phyloP scores from a whole-genome alignment of 2,888 invertebrate species.

The Aleiodes leptofemur region DNA sequence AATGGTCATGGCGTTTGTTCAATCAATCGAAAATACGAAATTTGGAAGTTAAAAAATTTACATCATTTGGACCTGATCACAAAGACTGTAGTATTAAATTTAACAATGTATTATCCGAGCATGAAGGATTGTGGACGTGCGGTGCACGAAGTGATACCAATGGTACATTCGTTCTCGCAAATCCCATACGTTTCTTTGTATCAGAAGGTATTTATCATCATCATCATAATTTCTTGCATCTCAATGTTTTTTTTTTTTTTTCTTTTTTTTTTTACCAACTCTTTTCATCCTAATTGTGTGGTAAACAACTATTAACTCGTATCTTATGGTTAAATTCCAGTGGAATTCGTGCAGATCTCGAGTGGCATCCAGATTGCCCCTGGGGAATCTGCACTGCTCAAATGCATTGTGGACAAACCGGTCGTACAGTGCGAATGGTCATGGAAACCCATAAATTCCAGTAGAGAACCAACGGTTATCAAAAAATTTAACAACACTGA shows the following conservation, averaged over 20 bases:
- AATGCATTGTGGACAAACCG: conserved; percentile 71
- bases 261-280: not conserved
- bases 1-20: conserved; percentile 72
- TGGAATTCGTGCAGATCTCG: conserved; percentile 73
- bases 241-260: not conserved
- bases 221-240: not conserved
- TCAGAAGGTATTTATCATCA: conserved; percentile 65
- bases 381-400: conserved; percentile 70
- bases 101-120: conserved; percentile 68
- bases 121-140: conserved; percentile 73
- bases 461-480: conserved; percentile 65
- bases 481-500: conserved; percentile 71
- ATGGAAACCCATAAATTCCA: conserved; percentile 70
- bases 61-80: conserved; percentile 68
- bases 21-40: conserved; percentile 72
- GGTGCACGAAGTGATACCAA: conserved; percentile 65
- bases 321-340: conserved; percentile 58
- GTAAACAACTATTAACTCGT: conserved; percentile 30
- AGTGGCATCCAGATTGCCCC: conserved; percentile 71
- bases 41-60: conserved; percentile 68
- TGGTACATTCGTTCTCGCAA: conserved; percentile 65
- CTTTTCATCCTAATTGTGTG: conserved; percentile 16
- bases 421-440: conserved; percentile 73
- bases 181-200: conserved; percentile 66
- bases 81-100: conserved; percentile 71